Evolutionary conservation across 2,797 vertebrate genomes (phyloP), one percentile per base, ranked within the genome.

Genomic region (Gadopsis bispinosus): DNA sequence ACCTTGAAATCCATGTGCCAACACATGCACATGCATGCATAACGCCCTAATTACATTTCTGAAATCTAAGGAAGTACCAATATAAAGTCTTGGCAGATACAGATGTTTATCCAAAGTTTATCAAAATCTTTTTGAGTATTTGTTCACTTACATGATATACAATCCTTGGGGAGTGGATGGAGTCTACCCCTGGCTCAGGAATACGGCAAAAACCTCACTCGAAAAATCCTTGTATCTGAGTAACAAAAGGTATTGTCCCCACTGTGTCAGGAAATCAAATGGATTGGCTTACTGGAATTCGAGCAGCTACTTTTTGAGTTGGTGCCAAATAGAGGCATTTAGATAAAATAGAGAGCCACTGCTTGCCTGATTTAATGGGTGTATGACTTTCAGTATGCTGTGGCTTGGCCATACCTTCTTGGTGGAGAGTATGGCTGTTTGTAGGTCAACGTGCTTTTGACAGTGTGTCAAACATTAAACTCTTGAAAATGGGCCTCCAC

Each of bases 401-500:
- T 72, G 37, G 78, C 72, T 70, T 47, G 22, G 62, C 66, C 37
- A 51, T 82, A 83, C 83, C 85, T 88, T 86, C 85, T 67, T 91
- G 82, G 88, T 80, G 62, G 74, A 87, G 85, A 89, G 81, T 68
- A 71, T 31, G 77, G 62, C 79, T 88, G 88, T 91, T 91, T 90
- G 87, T 88, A 91, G 92, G 89, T 93, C 91, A 92, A 86, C 85
- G 83, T 92, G 90, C 80, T 92, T 90, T 79, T 94, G 91, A 94
- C 91, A 91, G 82, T 69, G 74, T 89, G 94, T 92, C 93, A 92
- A 94, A 92, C 90, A 91, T 80, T 86, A 92, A 94, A 93, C 29
- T 83, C 81, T 84, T 86, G 81, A 84, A 88, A 92, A 93, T 85
- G 81, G 88, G 71, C 77, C 83, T 88, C 69, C 70, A 58, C 81